phyloP scores from a whole-genome alignment of 2,797 vertebrate species.

The Pipistrellus kuhlii region DNA sequence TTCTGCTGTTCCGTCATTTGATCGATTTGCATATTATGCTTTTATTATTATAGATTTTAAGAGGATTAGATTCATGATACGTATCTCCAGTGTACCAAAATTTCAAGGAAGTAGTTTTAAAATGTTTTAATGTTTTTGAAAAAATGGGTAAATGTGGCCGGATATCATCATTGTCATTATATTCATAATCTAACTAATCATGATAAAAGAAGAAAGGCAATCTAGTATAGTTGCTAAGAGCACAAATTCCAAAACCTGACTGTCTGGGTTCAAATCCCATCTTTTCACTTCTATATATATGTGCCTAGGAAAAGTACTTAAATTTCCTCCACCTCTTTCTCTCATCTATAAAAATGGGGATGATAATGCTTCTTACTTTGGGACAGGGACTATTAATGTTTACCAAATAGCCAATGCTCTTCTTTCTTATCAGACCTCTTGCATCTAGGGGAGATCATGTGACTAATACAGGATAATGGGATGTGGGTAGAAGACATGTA shows the following conservation, averaged over 20 bases:
- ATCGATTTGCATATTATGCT: too few relatives aligned
- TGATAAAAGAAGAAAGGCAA: slow-evolving; percentile 9
- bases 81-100: not conserved
- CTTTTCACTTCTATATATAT: not conserved
- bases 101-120: not conserved
- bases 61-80: not conserved
- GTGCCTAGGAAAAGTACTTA: not conserved
- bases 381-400: not conserved
- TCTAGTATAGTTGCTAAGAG: not conserved
- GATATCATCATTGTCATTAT: not conserved
- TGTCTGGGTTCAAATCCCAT: not conserved
- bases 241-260: not conserved
- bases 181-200: slow-evolving; percentile 8
- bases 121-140: not conserved
- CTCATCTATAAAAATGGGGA: slow-evolving; percentile 25
- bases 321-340: slow-evolving; percentile 33
- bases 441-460: not conserved
- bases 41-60: not conserved
- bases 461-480: not conserved
- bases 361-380: not conserved
- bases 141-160: not conserved
- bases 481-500: not conserved
- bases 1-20: too few relatives aligned
- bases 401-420: not conserved
- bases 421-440: not conserved